Evolutionary conservation across 2,113 vertebrate species (phyloP).

Genomic region (Triplophysa rosa): DNA sequence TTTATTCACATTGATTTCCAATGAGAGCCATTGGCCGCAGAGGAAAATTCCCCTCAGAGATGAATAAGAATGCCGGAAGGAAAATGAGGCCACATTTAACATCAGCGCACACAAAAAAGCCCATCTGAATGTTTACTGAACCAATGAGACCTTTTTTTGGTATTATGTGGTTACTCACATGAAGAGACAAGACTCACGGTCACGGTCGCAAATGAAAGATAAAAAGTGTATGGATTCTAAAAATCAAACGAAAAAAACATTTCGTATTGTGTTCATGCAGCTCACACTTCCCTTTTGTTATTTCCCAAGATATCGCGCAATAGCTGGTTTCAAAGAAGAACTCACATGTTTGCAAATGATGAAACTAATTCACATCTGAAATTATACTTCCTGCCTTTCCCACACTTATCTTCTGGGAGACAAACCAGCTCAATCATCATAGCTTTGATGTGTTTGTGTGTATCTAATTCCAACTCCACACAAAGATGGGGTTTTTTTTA

Average conservation of each 20-base stretch:
- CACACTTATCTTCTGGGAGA: constrained; percentile 66
- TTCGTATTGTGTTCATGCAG: constrained; percentile 31
- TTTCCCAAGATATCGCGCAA: constrained; percentile 57
- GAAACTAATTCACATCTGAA: constrained; percentile 68
- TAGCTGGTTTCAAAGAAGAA: constrained; percentile 57
- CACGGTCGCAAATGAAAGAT: background rate
- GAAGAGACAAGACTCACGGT: background rate
- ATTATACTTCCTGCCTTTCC: constrained; percentile 60
- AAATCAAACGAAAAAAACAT: background rate
- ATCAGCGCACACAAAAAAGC: constrained; percentile 31
- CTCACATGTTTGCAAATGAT: constrained; percentile 60
- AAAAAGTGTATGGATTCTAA: background rate
- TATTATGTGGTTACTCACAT: constrained; percentile 17
- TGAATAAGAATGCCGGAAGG: constrained; percentile 36
- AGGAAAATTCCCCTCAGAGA: constrained; percentile 29
- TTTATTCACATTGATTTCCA: constrained; percentile 52
- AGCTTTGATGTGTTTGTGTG: constrained; percentile 72
- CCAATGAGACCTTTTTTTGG: constrained; percentile 15
- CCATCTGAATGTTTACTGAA: constrained; percentile 26
- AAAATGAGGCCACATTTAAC: constrained; percentile 47
- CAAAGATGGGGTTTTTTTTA: constrained; percentile 54
- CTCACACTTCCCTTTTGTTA: constrained; percentile 31
- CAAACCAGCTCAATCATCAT: constrained; percentile 63
- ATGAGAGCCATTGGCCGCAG: constrained; percentile 7
- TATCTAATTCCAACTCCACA: constrained; percentile 67